Base-by-base conservation (phyloP, 2,888 invertebrate species). In the Synanthedon myopaeformis region DNA sequence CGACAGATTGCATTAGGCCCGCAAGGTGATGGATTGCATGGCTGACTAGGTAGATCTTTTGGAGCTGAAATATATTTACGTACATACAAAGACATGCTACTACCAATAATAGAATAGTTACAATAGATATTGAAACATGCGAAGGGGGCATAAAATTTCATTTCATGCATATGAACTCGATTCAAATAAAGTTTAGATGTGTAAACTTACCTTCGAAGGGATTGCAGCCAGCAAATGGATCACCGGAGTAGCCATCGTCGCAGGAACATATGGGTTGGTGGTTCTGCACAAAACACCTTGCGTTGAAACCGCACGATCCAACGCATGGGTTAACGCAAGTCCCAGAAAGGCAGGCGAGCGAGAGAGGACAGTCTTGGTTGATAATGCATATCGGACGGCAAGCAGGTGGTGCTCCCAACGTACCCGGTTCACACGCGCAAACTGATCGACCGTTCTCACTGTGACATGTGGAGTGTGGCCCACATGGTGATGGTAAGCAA, bases 331-430 rank as follows among this genome's bases (percentile, higher is more conserved):
- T 92, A 57, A 90, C 86, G 68, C 95, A 95, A 61, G 91, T 92
- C 62, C 91, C 86, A 60, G 90, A 90, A 12, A 92, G 84, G 69
- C 95, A 95, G 17, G 94, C 92, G 23, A 93, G 87, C 57, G 91
- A 89, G 17, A 91, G 89, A 0, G 93, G 93, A 67, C 95, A 95
- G 65, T 94, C 94, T 71, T 93, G 91, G 70, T 94, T 92, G 64
- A 94, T 93, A 51, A 92, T 84, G 72, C 94, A 94, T 72, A 94
- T 93, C 0, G 93, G 94, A 52, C 94, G 89, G 65, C 94, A 94
- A 57, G 92, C 89, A 0, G 93, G 94, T n/a, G 94, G 93, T 0
- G 92, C 92, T 3, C 94, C 94, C n/a, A 92, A 86, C 83, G 93
- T 93, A 41, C 92, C 93, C 5, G 90, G 84, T 56, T 92, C 85